phyloP scores from a whole-genome alignment of 2,888 invertebrate genomes.

The Volucella bombylans region DNA sequence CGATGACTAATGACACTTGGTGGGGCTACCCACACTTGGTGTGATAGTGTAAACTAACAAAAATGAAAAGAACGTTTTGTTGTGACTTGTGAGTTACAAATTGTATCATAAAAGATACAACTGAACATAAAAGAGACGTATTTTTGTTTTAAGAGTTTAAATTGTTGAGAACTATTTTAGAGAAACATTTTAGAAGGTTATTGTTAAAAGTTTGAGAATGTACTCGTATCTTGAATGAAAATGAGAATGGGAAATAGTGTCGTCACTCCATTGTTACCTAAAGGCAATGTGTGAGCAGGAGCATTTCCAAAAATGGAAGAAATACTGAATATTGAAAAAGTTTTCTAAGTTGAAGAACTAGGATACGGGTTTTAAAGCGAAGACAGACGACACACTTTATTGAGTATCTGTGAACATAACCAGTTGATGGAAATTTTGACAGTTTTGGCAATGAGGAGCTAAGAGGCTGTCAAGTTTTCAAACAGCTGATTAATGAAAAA shows the following conservation, averaged over 20 bases:
- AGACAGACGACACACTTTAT: no score
- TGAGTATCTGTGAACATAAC: no score
- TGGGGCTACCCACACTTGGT: not conserved
- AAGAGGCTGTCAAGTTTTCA: no score
- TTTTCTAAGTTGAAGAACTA: no score
- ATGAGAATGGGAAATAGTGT: not conserved
- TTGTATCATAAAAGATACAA: not conserved
- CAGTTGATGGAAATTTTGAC: no score
- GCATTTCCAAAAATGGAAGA: no score
- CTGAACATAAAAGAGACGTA: slow-evolving; percentile 1
- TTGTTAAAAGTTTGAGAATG: slow-evolving; percentile 3
- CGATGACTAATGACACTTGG: slow-evolving; percentile 42
- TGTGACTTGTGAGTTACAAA: not conserved
- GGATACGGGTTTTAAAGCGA: no score
- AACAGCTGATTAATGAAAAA: no score
- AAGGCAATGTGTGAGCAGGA: no score
- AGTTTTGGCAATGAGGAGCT: no score
- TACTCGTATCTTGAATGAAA: not conserved
- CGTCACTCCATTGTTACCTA: not conserved
- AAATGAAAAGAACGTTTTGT: slow-evolving; percentile 15
- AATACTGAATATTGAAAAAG: no score
- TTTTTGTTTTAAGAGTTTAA: slow-evolving; percentile 27
- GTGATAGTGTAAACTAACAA: not conserved
- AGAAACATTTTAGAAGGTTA: not conserved
- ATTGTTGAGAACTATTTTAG: slow-evolving; percentile 10